Evolutionary conservation across 2,113 vertebrate genomes (phyloP).

Genomic region (Apistogramma diplotaenia): DNA sequence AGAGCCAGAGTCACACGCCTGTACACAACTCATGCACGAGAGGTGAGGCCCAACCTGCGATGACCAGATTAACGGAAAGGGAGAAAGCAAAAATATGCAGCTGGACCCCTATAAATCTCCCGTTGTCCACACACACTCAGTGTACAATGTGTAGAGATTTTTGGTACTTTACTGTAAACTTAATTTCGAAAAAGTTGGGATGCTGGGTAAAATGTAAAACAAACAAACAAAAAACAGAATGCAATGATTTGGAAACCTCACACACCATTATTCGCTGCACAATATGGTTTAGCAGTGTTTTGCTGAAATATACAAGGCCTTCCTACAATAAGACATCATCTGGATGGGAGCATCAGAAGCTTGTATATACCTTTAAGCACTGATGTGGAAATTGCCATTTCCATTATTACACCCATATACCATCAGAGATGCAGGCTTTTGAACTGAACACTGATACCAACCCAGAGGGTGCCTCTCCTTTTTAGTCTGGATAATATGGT

Average conservation of each 20-base stretch:
- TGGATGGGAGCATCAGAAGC: too few species aligned
- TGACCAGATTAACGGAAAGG: not conserved
- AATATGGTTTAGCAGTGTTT: too few species aligned
- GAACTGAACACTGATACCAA: not conserved
- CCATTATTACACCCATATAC: too few species aligned
- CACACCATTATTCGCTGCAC: not conserved
- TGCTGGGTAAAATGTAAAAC: not conserved
- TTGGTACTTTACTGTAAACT: not conserved
- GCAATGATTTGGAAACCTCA: not conserved
- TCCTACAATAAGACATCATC: too few species aligned
- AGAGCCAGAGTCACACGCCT: constrained; percentile 86
- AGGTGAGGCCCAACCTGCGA: constrained; percentile 52
- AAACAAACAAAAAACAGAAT: not conserved
- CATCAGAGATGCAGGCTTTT: not conserved
- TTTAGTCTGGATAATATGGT: not conserved
- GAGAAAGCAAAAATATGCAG: not conserved
- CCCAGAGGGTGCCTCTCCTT: too few species aligned
- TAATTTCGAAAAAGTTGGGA: not conserved
- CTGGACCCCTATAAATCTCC: not conserved
- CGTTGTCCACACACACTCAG: not conserved
- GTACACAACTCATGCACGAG: constrained; percentile 81
- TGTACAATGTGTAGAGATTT: not conserved
- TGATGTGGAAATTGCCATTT: too few species aligned
- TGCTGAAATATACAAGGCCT: too few species aligned
- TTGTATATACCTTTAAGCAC: too few species aligned